These are phyloP conservation scores for Anguilla rostrata DNA, from an alignment of 2,113 vertebrate genomes.

Conservation along the genomic window DNA sequence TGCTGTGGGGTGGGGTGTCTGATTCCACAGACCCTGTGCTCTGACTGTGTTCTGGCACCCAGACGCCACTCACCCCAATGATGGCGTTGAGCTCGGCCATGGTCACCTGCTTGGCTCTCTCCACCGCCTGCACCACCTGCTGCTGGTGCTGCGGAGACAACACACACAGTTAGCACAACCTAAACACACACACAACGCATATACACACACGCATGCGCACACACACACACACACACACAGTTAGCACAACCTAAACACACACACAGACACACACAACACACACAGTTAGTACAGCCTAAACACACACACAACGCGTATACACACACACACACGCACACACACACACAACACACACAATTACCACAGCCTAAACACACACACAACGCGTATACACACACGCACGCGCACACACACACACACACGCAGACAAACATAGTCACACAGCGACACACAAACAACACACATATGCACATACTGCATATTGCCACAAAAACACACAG, in stretches of 20 bases:
- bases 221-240: constrained; percentile 16
- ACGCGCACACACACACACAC: constrained; percentile 28
- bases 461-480: too few species aligned
- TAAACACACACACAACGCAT: constrained; percentile 25
- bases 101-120: constrained; percentile 90
- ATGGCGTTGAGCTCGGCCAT: constrained; percentile 89
- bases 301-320: background rate
- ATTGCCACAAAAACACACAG: background rate
- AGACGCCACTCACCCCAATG: constrained; percentile 83
- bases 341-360: too few species aligned
- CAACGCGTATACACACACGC: constrained; percentile 19
- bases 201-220: constrained; percentile 31
- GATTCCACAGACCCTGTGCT: background rate
- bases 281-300: constrained; percentile 24
- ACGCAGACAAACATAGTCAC: constrained; percentile 34
- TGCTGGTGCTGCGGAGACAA: constrained; percentile 79
- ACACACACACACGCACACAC: too few species aligned
- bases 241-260: too few species aligned
- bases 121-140: constrained; percentile 90
- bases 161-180: too few species aligned
- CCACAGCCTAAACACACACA: too few species aligned
- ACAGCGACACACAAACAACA: background rate
- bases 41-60: constrained; percentile 27
- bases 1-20: too few species aligned
- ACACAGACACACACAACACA: constrained; percentile 19